Evolutionary conservation across 2,113 vertebrate genomes (phyloP).

Genomic region (Ictalurus furcatus): DNA sequence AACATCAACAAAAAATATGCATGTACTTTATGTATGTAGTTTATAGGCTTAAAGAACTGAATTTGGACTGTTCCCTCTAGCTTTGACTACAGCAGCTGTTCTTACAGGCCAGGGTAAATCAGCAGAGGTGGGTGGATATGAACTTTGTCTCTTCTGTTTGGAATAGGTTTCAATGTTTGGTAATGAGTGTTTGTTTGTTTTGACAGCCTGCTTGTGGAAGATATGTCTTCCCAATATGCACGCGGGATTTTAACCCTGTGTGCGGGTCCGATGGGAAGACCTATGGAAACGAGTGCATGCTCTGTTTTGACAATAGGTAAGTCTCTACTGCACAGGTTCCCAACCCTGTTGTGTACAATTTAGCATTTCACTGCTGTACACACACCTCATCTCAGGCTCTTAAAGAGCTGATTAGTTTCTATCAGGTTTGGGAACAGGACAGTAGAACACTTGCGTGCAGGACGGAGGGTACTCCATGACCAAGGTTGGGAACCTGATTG

Average conservation of each 20-base stretch:
- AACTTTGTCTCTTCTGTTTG: not conserved
- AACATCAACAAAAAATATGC: too few relatives aligned
- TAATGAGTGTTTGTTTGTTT: not conserved
- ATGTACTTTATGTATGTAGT: not conserved
- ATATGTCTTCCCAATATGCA: not conserved
- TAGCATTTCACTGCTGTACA: conserved; percentile 20
- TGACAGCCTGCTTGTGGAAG: conserved; percentile 32
- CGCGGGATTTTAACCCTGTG: conserved; percentile 27
- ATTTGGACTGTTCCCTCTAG: not conserved
- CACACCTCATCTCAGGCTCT: too few relatives aligned
- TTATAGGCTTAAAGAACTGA: not conserved
- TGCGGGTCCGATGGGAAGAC: conserved; percentile 52
- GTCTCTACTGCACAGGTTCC: not conserved
- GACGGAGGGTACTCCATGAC: not conserved
- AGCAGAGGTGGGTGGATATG: not conserved
- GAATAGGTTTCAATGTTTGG: not conserved
- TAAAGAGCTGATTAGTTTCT: too few relatives aligned
- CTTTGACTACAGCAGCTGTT: not conserved
- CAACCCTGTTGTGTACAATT: too few relatives aligned
- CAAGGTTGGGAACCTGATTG: too few relatives aligned
- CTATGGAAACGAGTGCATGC: conserved; percentile 52
- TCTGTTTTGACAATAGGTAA: conserved; percentile 43
- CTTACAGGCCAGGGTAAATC: not conserved
- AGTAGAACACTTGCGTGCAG: too few relatives aligned
- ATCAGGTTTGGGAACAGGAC: too few relatives aligned